These are phyloP conservation scores for Drosophila yooni DNA, from an alignment of 2,888 invertebrate genomes.

Conservation along the genomic window DNA sequence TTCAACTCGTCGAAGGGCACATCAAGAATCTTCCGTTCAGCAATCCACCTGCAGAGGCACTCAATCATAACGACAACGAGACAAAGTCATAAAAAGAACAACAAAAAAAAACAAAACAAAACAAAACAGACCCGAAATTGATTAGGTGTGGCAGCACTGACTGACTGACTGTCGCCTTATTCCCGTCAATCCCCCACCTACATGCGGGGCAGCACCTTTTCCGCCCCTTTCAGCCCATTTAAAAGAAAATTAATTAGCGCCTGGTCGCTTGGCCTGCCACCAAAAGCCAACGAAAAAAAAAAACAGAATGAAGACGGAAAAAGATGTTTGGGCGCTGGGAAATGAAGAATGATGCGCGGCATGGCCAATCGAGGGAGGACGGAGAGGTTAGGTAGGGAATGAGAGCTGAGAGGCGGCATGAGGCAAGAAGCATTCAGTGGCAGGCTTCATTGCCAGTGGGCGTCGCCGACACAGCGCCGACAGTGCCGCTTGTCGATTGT, in stretches of 20 bases:
- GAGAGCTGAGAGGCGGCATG: neutral
- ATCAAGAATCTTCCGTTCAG: slow-evolving; percentile 5
- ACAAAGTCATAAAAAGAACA: slow-evolving; percentile 55
- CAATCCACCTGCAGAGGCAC: slow-evolving; percentile 56
- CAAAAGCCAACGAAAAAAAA: slow-evolving; percentile 46
- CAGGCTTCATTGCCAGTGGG: slow-evolving; percentile 41
- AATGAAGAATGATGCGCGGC: slow-evolving; percentile 26
- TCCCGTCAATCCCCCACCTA: neutral
- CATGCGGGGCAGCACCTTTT: slow-evolving; percentile 32
- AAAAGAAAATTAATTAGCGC: slow-evolving; percentile 81
- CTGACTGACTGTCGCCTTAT: slow-evolving; percentile 51
- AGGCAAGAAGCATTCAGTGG: slow-evolving; percentile 2
- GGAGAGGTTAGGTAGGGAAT: slow-evolving; percentile 3
- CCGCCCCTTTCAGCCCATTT: slow-evolving; percentile 55
- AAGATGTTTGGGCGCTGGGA: slow-evolving; percentile 40
- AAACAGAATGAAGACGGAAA: slow-evolving; percentile 39
- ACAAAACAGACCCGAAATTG: slow-evolving; percentile 59
- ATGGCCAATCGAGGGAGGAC: neutral
- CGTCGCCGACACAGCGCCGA: slow-evolving; percentile 20
- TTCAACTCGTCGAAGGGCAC: slow-evolving; percentile 1
- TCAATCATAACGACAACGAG: slow-evolving; percentile 62
- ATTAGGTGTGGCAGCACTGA: slow-evolving; percentile 65
- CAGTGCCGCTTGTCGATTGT: slow-evolving; percentile 13
- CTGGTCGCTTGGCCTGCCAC: slow-evolving; percentile 67
- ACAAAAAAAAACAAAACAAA: neutral